Base-by-base conservation (phyloP, 2,888 invertebrate species). In the Helleia helle region DNA sequence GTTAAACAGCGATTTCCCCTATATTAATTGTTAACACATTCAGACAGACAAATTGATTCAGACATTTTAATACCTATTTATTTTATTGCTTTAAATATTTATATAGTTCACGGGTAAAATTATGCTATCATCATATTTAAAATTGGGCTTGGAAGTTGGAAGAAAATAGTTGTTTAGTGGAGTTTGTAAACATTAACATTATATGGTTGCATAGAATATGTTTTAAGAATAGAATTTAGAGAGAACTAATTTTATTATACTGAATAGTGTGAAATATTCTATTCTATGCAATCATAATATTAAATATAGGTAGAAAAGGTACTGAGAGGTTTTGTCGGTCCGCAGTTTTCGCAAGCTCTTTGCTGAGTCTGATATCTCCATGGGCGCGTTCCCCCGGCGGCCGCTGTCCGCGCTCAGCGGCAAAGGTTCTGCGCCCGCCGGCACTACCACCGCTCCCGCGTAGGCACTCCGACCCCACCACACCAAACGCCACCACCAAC, bases 291-390 rank as follows among this genome's bases (percentile, higher is more conserved):
- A 22, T 34, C 34, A 22, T 8, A 11, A 8, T 3, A 3, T 4
- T 6, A 18, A 18, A 6, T 18, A 5, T 18, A 8, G 4, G 22
- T 34, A 12, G 34, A 18, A 34, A 18, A 17, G 34, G 34, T 34
- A 34, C 22, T 34, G 7, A 34, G 40, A 31, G 15, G 44, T 47
- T 37, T 49, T 45, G 36, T 55, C 48, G 50, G 43, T 56, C 50
- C 53, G 38, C 84, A 94, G 94, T 89, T 95, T 95, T 89, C 93
- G 94, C 73, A 93, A 94, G 86, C 87, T 95, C 75, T 94, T 95
- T 88, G 92, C 92, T 74, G 94, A 94, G 76, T 88, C 89, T 77
- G 88, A 89, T 76, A 86, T 88, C 81, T 72, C 87, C 77, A 88
- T 90, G 71, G 88, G 90, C 61, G 89, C 90, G 65, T 93, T 93